Conservation (phyloP, 2,113 vertebrate species). For the Lagopus muta region DNA sequence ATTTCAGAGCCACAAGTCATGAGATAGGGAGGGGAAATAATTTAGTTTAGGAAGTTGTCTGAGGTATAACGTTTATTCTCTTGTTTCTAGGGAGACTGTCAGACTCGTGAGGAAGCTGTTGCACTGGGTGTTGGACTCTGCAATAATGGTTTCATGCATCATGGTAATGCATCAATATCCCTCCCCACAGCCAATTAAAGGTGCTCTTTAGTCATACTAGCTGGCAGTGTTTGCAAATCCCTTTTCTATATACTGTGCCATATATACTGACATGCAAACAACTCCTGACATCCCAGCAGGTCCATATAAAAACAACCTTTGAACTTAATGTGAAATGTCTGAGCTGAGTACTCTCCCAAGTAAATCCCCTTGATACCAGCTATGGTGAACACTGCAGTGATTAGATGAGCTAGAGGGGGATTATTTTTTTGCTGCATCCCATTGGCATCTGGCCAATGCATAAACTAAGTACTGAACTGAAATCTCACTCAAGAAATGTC, state of each 20-base stretch:
- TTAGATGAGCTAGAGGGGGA: not conserved
- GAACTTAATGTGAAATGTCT: not conserved
- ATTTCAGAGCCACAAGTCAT: slow-evolving; percentile 14
- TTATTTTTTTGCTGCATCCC: not conserved
- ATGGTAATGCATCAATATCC: slow-evolving; percentile 80
- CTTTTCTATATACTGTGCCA: not conserved
- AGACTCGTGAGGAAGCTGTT: slow-evolving; percentile 94
- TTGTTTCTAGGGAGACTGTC: slow-evolving; percentile 90
- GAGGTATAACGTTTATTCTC: slow-evolving; percentile 45
- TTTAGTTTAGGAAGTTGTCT: not conserved
- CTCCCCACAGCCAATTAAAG: not conserved
- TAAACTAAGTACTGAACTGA: not conserved
- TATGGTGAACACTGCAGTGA: not conserved
- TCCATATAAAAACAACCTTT: not conserved
- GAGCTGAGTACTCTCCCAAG: not conserved
- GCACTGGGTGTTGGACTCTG: slow-evolving; percentile 95
- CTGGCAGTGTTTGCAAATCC: not conserved
- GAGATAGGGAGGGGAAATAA: not conserved
- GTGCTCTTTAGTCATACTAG: not conserved
- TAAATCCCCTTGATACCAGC: not conserved
- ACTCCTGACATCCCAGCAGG: not conserved
- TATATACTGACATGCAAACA: not conserved
- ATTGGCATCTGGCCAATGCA: not conserved
- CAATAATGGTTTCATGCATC: slow-evolving; percentile 99
- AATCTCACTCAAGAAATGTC: not conserved